Base-by-base conservation (phyloP, 2,888 invertebrate species). In the Drosophila nr. perissopoda region DNA sequence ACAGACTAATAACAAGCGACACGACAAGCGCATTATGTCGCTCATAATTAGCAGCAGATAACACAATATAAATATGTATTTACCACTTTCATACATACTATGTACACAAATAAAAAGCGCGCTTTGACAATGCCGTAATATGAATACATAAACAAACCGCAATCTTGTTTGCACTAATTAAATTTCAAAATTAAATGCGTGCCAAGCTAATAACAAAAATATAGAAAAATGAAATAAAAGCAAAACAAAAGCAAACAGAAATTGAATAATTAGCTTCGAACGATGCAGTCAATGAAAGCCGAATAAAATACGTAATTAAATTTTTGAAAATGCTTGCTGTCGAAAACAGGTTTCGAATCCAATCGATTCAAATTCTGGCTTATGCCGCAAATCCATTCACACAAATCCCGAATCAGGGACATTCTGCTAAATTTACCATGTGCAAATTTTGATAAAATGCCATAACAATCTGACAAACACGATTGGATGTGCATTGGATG, bases 131-230 rank as follows among this genome's bases (percentile, higher is more conserved):
- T 70, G 56, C 42, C 42, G 69, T 67, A 74, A 73, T 82, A 64
- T 76, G 74, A 78, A 80, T 78, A 71, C 73, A 80, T 72, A 87
- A 83, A 68, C 72, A 75, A 79, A 74, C 87, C 85, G 58, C 85
- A 71, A 73, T 72, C 52, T 85, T 86, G 83, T 86, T 83, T 78
- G 73, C 58, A 70, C 80, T 85, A 86, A 86, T 86, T 87, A 87
- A 85, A 87, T 86, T 83, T 78, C 58, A 57, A 85, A 83, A 78
- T 83, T 83, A 74, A 80, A 85, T 63, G 67, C 73, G 73, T 76
- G 73, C 78, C 83, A 63, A 78, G 83, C 87, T 81, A 87, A 85
- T 87, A 84, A 87, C 66, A 75, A 74, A 75, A 81, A 74, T 81
- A 74, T 74, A 52, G 38, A 76, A 76, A 63, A 77, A 25, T 16